These are phyloP conservation scores for Panulirus ornatus DNA, from an alignment of 1,140 invertebrate genomes.

Conservation along the genomic window DNA sequence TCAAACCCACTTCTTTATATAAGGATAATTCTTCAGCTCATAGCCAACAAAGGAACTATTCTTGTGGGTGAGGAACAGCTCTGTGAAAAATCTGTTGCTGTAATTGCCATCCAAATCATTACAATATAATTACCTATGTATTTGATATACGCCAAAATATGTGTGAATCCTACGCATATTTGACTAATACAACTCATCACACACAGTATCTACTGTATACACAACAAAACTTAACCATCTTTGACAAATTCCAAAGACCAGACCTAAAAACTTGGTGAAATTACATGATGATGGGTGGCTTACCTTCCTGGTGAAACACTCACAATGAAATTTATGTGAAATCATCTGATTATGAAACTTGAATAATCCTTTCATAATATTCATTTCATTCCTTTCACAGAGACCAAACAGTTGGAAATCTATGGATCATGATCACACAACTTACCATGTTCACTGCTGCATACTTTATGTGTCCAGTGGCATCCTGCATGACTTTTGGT, in stretches of 20 bases:
- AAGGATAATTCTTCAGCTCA: too few relatives aligned
- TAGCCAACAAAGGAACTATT: too few relatives aligned
- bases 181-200: too few relatives aligned
- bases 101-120: background rate
- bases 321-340: background rate
- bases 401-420: slow-evolving; percentile 21
- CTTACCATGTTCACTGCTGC: slow-evolving; percentile 8
- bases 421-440: slow-evolving; percentile 8
- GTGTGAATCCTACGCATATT: too few relatives aligned
- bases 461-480: slow-evolving; percentile 17
- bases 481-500: background rate
- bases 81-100: background rate
- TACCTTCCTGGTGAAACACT: slow-evolving; percentile 6
- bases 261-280: background rate
- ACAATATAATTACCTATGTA: background rate
- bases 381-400: slow-evolving; percentile 1
- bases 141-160: too few relatives aligned
- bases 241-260: background rate
- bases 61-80: too few relatives aligned
- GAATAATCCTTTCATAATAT: background rate
- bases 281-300: slow-evolving; percentile 1
- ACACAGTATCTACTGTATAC: background rate
- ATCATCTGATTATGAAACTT: slow-evolving; percentile 7
- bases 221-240: background rate
- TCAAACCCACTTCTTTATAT: background rate